Percentiles rank a stretch among this genome's conserved stretches.
These are phyloP conservation scores for Charina bottae DNA, from an alignment of 2,113 vertebrate genomes.

Conservation along the genomic window DNA sequence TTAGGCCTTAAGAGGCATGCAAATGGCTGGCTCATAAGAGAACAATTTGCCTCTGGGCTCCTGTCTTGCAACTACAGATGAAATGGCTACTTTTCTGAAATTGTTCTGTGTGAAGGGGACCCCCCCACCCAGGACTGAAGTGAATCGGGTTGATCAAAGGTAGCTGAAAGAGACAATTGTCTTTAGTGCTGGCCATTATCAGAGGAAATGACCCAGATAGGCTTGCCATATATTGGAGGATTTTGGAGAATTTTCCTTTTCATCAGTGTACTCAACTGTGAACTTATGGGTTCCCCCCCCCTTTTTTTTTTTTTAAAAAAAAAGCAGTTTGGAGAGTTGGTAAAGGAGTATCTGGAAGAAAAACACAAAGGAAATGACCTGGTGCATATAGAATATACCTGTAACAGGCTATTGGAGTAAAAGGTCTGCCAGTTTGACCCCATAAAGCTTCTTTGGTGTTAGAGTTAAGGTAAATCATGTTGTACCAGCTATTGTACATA, in stretches of 20 bases:
- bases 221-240: not conserved
- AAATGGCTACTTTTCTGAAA: not conserved
- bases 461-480: conserved; percentile 31
- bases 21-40: not conserved
- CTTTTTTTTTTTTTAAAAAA: not conserved
- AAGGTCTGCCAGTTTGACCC: not conserved
- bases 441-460: not conserved
- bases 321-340: not conserved
- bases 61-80: not conserved
- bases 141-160: not conserved
- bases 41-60: not conserved
- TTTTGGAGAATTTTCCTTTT: not conserved
- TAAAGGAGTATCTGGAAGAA: not conserved
- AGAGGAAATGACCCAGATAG: not conserved
- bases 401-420: not conserved
- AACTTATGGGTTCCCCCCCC: not conserved
- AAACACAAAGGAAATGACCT: not conserved
- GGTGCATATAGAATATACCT: too few relatives aligned
- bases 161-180: not conserved
- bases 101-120: not conserved
- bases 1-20: not conserved
- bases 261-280: not conserved
- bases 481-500: conserved; percentile 23
- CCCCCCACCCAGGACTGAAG: not conserved
- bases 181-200: conserved; percentile 1